phyloP scores from a whole-genome alignment of 2,888 invertebrate species.

The Andrena flavipes region DNA sequence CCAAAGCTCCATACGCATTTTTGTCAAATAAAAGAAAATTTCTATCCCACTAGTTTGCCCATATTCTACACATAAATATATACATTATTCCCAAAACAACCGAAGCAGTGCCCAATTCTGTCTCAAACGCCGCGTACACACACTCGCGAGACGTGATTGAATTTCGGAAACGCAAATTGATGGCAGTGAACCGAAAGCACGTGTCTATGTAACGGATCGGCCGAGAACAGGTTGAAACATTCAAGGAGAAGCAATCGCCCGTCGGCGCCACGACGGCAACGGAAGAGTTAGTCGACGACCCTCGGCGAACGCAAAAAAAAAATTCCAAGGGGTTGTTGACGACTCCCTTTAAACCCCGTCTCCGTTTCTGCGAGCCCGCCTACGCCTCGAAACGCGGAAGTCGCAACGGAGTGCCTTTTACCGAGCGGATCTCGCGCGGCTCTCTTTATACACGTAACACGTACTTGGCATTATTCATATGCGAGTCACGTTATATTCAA shows the following conservation, averaged over 20 bases:
- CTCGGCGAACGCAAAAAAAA: slow-evolving; percentile 8
- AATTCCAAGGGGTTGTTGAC: slow-evolving; percentile 54
- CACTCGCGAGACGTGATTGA: too few relatives aligned
- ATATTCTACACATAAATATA: too few relatives aligned
- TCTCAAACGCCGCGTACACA: too few relatives aligned
- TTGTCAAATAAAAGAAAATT: too few relatives aligned
- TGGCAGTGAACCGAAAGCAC: too few relatives aligned
- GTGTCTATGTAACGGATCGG: background rate
- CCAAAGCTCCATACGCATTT: too few relatives aligned
- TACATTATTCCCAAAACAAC: too few relatives aligned
- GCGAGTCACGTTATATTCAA: slow-evolving; percentile 68
- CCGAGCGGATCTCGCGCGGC: slow-evolving; percentile 56
- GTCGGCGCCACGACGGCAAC: background rate
- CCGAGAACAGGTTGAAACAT: background rate
- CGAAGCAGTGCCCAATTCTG: too few relatives aligned
- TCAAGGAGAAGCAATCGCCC: background rate
- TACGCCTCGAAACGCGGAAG: slow-evolving; percentile 56
- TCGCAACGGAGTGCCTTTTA: slow-evolving; percentile 54
- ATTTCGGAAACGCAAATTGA: too few relatives aligned
- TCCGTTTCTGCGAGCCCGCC: slow-evolving; percentile 45
- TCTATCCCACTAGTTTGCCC: too few relatives aligned
- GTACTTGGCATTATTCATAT: slow-evolving; percentile 68
- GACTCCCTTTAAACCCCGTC: slow-evolving; percentile 44
- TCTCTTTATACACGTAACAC: slow-evolving; percentile 56
- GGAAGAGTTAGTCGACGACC: slow-evolving; percentile 12